Base-by-base conservation (phyloP, 2,888 invertebrate species). In the Epirrhoe tristata region DNA sequence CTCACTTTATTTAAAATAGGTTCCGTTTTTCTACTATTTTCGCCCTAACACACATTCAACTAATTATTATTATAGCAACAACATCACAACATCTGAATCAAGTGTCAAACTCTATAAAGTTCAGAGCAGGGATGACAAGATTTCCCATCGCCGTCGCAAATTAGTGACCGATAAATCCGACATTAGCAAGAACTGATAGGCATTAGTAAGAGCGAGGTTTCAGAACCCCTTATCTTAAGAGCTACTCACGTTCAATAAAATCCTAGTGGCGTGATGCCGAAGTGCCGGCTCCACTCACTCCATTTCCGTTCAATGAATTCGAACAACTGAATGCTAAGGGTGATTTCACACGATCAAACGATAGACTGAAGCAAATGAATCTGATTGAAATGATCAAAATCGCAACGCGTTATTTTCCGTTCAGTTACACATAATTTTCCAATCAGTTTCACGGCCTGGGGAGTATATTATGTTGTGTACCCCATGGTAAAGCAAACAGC, bases 221-320 rank as follows among this genome's bases (percentile, higher is more conserved):
- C 72, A 66, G 74, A 74, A 80, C 73, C 77, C 71, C 70, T 76
- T 72, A 73, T 72, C 76, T 78, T 81, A 81, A 82, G 81, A 82
- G 81, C 79, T 77, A 78, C 78, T 77, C 77, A 77, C 84, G 82
- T 77, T 80, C 81, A 83, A 85, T 85, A 84, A 80, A 81, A 78
- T 78, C 75, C 76, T 76, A 77, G 74, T 75, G 76, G 76, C 76
- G 76, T 69, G 75, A 75, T 77, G 74, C 76, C 79, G 79, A 79
- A 82, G 81, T 83, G 81, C 79, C 75, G 78, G 76, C 78, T 80
- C 80, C 83, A 79, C 76, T 79, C 77, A 79, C 66, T 81, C 80
- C 70, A 81, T 85, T 86, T 80, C 75, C 75, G 72, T 74, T 75
- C 76, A 75, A 74, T 74, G 68, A 75, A 77, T 75, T 73, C 71